A percentile compares a stretch with the other conserved stretches of the same genome.
Conservation (phyloP, 1,140 invertebrate species). For the Tetramorium simillimum region DNA sequence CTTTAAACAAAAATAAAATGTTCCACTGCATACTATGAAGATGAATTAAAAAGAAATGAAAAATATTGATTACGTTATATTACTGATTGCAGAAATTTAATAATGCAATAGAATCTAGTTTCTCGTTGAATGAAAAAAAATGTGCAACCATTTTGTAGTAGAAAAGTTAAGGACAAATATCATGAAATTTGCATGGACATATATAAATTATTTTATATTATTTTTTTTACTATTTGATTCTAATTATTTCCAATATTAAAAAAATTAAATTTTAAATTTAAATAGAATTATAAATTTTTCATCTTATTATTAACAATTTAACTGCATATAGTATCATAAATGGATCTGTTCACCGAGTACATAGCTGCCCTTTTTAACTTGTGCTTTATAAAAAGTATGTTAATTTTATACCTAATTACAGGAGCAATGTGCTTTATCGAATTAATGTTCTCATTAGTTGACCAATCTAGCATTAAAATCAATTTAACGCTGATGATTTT, state of each 20-base stretch:
- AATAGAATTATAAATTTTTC: not conserved
- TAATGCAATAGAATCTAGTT: not conserved
- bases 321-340: not conserved
- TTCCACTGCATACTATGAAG: not conserved
- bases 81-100: slow-evolving; percentile 21
- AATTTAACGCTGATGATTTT: slow-evolving; percentile 17
- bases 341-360: not conserved
- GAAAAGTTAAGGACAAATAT: not conserved
- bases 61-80: not conserved
- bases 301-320: not conserved
- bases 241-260: not conserved
- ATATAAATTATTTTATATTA: not conserved
- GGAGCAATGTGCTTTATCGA: slow-evolving; percentile 5
- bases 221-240: not conserved
- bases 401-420: slow-evolving; percentile 13
- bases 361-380: not conserved
- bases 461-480: not conserved
- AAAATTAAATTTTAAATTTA: not conserved
- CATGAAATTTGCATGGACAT: not conserved
- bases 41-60: not conserved
- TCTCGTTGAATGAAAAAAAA: not conserved
- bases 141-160: not conserved
- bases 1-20: not conserved
- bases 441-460: slow-evolving; percentile 6
- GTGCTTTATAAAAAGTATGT: not conserved